A percentile compares a stretch with the other conserved stretches of the same genome.
Conservation (phyloP, 2,113 vertebrate species). For the Ctenodactylus gundi region DNA sequence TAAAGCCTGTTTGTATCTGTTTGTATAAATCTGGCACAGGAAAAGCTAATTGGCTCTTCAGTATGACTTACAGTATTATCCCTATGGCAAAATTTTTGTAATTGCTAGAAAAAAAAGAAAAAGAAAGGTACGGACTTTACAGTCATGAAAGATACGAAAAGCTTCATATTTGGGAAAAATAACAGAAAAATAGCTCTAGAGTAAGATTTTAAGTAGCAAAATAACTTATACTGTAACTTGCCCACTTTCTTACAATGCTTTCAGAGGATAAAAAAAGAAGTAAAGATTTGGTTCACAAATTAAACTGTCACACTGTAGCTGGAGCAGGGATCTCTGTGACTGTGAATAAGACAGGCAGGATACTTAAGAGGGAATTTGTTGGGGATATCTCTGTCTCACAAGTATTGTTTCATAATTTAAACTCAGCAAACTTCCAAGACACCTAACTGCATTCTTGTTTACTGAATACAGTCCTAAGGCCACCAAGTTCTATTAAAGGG, state of each 20-base stretch:
- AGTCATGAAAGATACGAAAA: conserved; percentile 1
- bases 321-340: not conserved
- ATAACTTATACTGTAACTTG: not conserved
- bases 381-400: not conserved
- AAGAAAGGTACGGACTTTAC: not conserved
- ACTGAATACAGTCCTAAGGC: conserved; percentile 39
- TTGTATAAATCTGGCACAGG: conserved; percentile 59
- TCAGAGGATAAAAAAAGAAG: not conserved
- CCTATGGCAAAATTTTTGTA: conserved; percentile 47
- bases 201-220: conserved; percentile 6
- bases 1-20: conserved; percentile 56
- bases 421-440: not conserved
- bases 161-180: not conserved
- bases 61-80: not conserved
- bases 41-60: conserved; percentile 65
- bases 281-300: not conserved
- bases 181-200: not conserved
- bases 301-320: not conserved
- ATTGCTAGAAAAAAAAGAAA: conserved; percentile 44
- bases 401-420: conserved; percentile 7
- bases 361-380: conserved; percentile 2
- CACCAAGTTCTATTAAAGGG: conserved; percentile 38
- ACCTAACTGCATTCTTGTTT: not conserved
- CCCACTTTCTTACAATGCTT: not conserved
- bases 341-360: not conserved